Percentiles rank a stretch among this genome's conserved stretches.
Conservation (phyloP, 2,113 vertebrate genomes). For the Dryoscopus gambensis region DNA sequence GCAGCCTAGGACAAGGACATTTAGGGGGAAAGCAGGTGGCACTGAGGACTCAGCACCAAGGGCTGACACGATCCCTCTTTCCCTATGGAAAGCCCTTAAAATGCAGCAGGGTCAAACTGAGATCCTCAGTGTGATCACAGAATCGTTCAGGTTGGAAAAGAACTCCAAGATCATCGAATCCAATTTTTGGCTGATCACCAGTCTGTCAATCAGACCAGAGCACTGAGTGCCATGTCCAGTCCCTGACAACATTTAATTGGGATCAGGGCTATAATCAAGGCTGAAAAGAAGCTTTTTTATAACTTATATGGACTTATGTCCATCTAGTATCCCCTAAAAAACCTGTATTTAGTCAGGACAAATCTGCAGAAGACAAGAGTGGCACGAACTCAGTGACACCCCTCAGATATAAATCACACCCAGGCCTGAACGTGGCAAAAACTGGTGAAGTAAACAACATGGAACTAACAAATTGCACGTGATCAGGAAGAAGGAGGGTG, state of each 20-base stretch:
- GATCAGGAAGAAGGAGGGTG: background rate
- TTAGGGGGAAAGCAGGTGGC: background rate
- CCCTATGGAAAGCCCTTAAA: background rate
- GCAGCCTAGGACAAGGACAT: background rate
- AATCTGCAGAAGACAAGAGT: background rate
- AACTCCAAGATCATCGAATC: background rate
- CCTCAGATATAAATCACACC: background rate
- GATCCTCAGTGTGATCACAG: background rate
- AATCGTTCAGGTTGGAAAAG: background rate
- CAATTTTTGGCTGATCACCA: background rate
- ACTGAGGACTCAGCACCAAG: background rate
- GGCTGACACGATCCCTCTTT: background rate
- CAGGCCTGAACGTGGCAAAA: background rate
- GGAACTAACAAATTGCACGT: background rate
- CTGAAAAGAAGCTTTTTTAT: background rate
- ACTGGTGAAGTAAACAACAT: rapidly evolving
- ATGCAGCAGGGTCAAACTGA: background rate
- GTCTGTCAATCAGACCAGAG: background rate
- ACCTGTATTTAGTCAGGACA: background rate
- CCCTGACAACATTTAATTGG: background rate
- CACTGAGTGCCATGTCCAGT: background rate
- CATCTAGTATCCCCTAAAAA: background rate
- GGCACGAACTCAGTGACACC: background rate
- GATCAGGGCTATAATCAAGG: background rate
- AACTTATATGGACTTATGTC: background rate